Evolutionary conservation across 2,797 vertebrate species (phyloP).

Genomic region (Natrix natrix): DNA sequence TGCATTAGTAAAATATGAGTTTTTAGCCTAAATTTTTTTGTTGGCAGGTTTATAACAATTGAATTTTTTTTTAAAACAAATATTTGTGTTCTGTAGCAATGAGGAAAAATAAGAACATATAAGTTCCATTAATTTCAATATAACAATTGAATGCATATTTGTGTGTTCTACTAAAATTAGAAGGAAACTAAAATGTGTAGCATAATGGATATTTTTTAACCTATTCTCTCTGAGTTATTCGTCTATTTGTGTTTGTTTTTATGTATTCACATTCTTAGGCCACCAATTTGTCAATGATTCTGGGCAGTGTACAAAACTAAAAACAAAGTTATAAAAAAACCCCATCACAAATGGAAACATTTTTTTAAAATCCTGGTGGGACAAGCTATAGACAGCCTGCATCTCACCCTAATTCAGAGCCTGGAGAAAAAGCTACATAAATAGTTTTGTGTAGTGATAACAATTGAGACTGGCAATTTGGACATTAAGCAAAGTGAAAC

Average conservation of each 20-base stretch:
- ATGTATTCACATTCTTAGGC: not conserved
- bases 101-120: not conserved
- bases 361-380: not conserved
- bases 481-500: not conserved
- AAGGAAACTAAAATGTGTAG: not conserved
- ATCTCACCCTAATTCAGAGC: not conserved
- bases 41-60: constrained; percentile 54
- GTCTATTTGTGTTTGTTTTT: not conserved
- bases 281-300: not conserved
- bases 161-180: not conserved
- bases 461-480: not conserved
- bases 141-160: not conserved
- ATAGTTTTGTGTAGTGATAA: not conserved
- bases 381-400: not conserved
- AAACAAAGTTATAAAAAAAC: not conserved
- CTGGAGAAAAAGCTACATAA: not conserved
- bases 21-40: constrained; percentile 51
- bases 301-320: not conserved
- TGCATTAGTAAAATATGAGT: constrained; percentile 57
- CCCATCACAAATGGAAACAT: not conserved
- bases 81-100: not conserved
- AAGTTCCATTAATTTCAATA: not conserved
- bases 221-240: not conserved
- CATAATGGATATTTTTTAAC: not conserved
- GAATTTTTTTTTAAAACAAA: constrained; percentile 17